A percentile compares a stretch with the other conserved stretches of the same genome.
Evolutionary conservation across 1,140 invertebrate genomes (phyloP).

Genomic region (Drosophila fuyamai): DNA sequence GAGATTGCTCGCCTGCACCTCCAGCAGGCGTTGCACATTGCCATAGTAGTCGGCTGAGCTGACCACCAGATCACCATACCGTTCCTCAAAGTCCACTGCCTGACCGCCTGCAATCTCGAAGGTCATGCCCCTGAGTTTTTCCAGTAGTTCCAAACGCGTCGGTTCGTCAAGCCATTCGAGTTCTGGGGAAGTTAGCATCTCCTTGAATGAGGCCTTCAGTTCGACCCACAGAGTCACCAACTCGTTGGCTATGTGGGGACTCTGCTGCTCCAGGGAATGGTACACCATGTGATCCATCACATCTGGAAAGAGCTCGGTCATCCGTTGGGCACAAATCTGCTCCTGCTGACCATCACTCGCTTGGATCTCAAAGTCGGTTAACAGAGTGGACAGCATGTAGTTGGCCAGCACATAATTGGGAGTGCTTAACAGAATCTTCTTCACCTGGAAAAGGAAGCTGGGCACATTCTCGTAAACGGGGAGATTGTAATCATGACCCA

Average conservation of each 20-base stretch:
- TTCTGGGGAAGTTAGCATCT: slow-evolving; percentile 31
- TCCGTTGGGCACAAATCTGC: slow-evolving; percentile 45
- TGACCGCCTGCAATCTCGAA: slow-evolving; percentile 57
- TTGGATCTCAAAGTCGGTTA: slow-evolving; percentile 68
- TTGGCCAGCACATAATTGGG: slow-evolving; percentile 87
- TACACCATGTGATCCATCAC: slow-evolving; percentile 67
- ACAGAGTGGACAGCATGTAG: slow-evolving; percentile 89
- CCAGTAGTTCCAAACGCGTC: slow-evolving; percentile 49
- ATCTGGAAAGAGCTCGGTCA: slow-evolving; percentile 52
- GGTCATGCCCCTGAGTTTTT: slow-evolving; percentile 65
- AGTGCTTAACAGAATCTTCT: slow-evolving; percentile 84
- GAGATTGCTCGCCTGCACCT: slow-evolving; percentile 89
- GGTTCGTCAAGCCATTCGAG: slow-evolving; percentile 52
- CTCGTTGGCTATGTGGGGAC: slow-evolving; percentile 51
- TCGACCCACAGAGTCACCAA: slow-evolving; percentile 59
- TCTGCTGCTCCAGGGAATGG: slow-evolving; percentile 46
- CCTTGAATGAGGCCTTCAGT: slow-evolving; percentile 55
- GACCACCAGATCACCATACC: slow-evolving; percentile 86
- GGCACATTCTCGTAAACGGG: slow-evolving; percentile 71
- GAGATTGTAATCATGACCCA: slow-evolving; percentile 59
- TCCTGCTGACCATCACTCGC: slow-evolving; percentile 28
- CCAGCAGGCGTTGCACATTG: slow-evolving; percentile 91
- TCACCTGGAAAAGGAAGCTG: slow-evolving; percentile 84
- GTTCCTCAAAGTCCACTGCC: slow-evolving; percentile 82
- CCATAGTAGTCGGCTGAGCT: slow-evolving; percentile 92